Base-by-base conservation (phyloP, 2,797 vertebrate genomes). In the Liasis olivaceus region DNA sequence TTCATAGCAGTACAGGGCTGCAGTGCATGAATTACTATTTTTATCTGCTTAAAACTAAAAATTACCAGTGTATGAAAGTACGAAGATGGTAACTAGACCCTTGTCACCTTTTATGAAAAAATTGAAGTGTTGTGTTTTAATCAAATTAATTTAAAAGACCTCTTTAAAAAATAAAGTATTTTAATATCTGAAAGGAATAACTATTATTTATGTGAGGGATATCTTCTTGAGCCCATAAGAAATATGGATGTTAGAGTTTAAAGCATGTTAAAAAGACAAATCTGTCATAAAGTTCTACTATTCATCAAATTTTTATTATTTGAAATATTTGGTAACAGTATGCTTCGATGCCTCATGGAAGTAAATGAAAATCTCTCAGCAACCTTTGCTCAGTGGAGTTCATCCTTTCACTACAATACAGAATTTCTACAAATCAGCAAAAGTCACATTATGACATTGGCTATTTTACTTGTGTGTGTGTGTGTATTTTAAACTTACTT, bases 71-170 rank as follows among this genome's bases (percentile, higher is more conserved):
- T 93, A 89, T 91, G 77, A 47, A 89, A 42, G 26, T 66, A 47
- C 22, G 88, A 0, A 64, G 58, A 89, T 0, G 26, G 0, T 5
- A 85, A 93, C 6, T 72, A 58, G 54, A n/a, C n/a, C 47, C 11
- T 1, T 92, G 17, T 62, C 77, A 0, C 66, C 2, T 92, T 36
- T 59, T 87, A 66, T 86, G 92, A 54, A 88, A 88, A 72, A 51
- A 4, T 54, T 92, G 11, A 81, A 69, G 31, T 62, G 42, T n/a
- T 54, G 22, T 36, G 6, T 92, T 92, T 88, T 88, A 92, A 88
- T 59, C 11, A 31, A 54, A 91, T 94, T 8, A 72, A 94, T 95
- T 95, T 93, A 94, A 93, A 94, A 94, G 59, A 94, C 94, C 87
- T 26, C 12, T 20, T 91, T 17, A 14, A 51, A 64, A 31, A 13